phyloP scores from a whole-genome alignment of 2,113 vertebrate genomes.

The Cathartes aura region DNA sequence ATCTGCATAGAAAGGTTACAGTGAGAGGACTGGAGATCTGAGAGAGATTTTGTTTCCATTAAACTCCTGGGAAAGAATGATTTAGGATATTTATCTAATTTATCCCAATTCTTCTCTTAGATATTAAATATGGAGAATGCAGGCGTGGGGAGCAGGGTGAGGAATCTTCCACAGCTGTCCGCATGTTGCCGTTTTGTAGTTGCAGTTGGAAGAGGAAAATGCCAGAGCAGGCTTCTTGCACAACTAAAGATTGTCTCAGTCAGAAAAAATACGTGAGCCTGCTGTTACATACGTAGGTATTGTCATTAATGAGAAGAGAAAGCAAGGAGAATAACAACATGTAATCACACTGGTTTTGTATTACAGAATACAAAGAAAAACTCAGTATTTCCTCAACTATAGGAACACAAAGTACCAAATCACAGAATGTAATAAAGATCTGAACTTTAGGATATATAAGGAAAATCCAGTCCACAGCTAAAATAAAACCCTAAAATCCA shows the following conservation, averaged over 20 bases:
- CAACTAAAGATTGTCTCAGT: neutral
- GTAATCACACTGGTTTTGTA: neutral
- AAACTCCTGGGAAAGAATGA: neutral
- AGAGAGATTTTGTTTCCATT: neutral
- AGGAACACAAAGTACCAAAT: neutral
- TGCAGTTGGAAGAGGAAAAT: neutral
- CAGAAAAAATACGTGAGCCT: neutral
- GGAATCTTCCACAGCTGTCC: accelerated
- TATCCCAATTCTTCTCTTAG: neutral
- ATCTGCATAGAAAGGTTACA: neutral
- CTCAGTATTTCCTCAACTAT: neutral
- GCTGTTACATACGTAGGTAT: neutral
- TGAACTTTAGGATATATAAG: neutral
- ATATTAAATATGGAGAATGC: neutral
- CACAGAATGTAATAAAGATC: neutral
- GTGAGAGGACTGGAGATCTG: neutral
- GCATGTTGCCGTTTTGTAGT: neutral
- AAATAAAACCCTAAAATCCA: neutral
- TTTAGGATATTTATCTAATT: neutral
- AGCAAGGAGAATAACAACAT: neutral
- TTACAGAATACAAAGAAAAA: neutral
- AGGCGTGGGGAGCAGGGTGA: accelerated
- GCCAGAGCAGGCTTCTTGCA: neutral
- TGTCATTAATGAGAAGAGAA: neutral
- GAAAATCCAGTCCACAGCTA: neutral